Base-by-base conservation (phyloP, 2,113 vertebrate genomes). In the Rhea americana region DNA sequence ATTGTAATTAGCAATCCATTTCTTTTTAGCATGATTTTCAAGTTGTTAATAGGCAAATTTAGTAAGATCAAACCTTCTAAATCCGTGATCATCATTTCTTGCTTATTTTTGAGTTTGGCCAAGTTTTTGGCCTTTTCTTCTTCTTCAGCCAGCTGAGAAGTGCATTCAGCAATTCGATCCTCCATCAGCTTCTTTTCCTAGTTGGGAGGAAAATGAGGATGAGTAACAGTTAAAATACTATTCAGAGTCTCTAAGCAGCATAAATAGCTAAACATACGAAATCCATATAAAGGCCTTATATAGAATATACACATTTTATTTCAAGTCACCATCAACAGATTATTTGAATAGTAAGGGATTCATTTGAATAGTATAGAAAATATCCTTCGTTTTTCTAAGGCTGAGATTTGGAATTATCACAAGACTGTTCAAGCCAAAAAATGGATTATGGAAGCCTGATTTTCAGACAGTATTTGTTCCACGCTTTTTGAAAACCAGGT, bases 41-140 rank as follows among this genome's bases (percentile, higher is more conserved):
- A 43, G 17, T 51, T 87, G 12, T 4, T 45, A 63, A 59, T 3
- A 87, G 41, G 9, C 43, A 72, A 30, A 7, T 7, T 28, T 21
- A 68, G 25, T 11, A 68, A 70, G 37, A 53, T 89, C 96, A 96
- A 85, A 99, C 99, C 99, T 98, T 99, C 99, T 89, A 99, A 97
- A 91, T 99, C 99, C 0, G 98, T 98, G 98, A 99, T 99, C 98
- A 99, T 98, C 98, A 99, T 98, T 97, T 99, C 99, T 95, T 99
- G 99, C 96, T 99, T 99, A 97, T 99, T 99, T 96, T 99, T 99
- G 79, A 99, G 96, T 89, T 99, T 99, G 91, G 98, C 96, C 71
- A 99, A 97, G 93, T 99, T 99, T 95, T 99, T 99, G 53, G 99
- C 98, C 94, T 99, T 99, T 96, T 99, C 99, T 94, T 99, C 99